Evolutionary conservation across 2,113 vertebrate species (phyloP).

Genomic region (Eleginops maclovinus): DNA sequence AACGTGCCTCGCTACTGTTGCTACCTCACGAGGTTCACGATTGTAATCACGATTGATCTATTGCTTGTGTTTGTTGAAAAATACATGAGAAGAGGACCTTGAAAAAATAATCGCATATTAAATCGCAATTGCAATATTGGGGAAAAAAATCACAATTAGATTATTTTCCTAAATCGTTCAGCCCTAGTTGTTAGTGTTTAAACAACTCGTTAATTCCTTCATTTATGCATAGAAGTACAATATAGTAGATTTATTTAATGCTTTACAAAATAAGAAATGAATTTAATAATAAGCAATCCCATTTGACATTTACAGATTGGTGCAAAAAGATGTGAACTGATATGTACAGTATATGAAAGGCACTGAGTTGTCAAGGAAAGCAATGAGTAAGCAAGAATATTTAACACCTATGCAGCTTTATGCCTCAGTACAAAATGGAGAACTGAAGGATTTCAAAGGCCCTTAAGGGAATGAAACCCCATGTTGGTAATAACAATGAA

Average conservation of each 20-base stretch:
- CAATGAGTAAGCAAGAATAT: conserved; percentile 7
- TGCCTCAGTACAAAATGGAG: conserved; percentile 3
- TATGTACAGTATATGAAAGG: conserved; percentile 35
- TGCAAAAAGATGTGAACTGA: conserved; percentile 37
- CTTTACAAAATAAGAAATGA: conserved; percentile 39
- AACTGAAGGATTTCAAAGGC: conserved; percentile 17
- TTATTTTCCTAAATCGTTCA: too few relatives aligned
- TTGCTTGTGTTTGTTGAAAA: too few relatives aligned
- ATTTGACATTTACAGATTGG: conserved; percentile 35
- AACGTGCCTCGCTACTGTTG: too few relatives aligned
- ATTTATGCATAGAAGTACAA: conserved; percentile 8
- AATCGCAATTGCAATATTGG: too few relatives aligned
- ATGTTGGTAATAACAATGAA: conserved; percentile 22
- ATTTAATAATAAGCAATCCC: conserved; percentile 30
- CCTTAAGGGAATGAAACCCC: not conserved
- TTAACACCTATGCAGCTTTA: conserved; percentile 14
- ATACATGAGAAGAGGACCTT: too few relatives aligned
- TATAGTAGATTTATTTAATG: conserved; percentile 9
- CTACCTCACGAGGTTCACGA: too few relatives aligned
- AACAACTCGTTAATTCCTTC: conserved; percentile 7
- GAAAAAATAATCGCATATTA: too few relatives aligned
- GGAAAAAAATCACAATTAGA: too few relatives aligned
- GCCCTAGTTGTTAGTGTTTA: too few relatives aligned
- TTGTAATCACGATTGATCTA: too few relatives aligned
- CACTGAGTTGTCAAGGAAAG: conserved; percentile 18